These are phyloP conservation scores for Gastrophryne carolinensis DNA, from an alignment of 2,797 vertebrate genomes.

Conservation along the genomic window DNA sequence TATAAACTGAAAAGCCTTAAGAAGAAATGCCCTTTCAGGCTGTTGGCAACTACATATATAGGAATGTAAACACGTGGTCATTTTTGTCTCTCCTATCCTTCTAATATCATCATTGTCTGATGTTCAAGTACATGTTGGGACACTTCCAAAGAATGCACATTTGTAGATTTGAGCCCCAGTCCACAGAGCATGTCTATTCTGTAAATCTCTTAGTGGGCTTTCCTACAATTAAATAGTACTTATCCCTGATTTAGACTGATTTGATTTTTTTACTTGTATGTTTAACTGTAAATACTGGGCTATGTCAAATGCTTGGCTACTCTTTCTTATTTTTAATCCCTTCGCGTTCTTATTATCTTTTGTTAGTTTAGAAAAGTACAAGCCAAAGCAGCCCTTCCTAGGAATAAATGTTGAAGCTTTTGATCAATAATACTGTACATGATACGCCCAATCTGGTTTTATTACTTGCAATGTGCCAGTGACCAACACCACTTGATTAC, in stretches of 20 bases:
- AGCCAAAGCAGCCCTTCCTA: constrained; percentile 21
- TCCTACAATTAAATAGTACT: constrained; percentile 42
- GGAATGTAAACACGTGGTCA: constrained; percentile 38
- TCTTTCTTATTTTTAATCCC: constrained; percentile 16
- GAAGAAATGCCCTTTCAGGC: constrained; percentile 30
- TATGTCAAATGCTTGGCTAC: constrained; percentile 46
- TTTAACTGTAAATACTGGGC: constrained; percentile 40
- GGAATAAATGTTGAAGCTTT: constrained; percentile 21
- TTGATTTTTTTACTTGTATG: constrained; percentile 45
- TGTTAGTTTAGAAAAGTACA: constrained; percentile 23
- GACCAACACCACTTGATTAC: constrained; percentile 39
- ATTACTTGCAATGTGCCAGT: constrained; percentile 20
- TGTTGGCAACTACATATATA: constrained; percentile 24
- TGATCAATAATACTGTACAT: constrained; percentile 18
- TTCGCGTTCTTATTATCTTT: constrained; percentile 37
- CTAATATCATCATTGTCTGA: constrained; percentile 5
- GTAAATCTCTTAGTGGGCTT: constrained; percentile 22
- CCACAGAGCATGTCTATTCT: constrained; percentile 40
- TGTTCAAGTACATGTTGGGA: constrained; percentile 39
- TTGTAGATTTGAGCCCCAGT: constrained; percentile 40
- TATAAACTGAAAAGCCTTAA: constrained; percentile 40
- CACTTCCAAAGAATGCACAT: constrained; percentile 29
- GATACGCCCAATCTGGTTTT: constrained; percentile 34
- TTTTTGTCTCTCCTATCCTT: constrained; percentile 17
- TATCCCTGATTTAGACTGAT: constrained; percentile 41